Evolutionary conservation across 2,888 invertebrate species (phyloP).

Genomic region (Labia minor): DNA sequence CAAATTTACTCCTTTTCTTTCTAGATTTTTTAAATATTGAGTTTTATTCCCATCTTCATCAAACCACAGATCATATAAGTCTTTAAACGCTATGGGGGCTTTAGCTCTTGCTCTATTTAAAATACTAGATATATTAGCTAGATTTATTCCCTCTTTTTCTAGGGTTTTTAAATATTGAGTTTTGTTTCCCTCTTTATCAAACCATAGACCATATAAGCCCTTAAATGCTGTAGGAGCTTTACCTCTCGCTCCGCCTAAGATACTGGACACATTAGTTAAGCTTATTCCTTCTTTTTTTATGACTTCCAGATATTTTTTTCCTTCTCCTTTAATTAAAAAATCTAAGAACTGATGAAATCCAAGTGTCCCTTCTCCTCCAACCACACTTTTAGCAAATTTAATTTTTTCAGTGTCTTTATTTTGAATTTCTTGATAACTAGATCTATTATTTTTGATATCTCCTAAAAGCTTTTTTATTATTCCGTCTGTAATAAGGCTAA

Average conservation of each 20-base stretch:
- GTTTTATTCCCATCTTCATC: not conserved
- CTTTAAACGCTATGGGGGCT: constrained; percentile 27
- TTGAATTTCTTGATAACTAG: no score
- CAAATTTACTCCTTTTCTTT: not conserved
- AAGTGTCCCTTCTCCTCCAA: constrained; percentile 32
- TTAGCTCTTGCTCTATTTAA: constrained; percentile 28
- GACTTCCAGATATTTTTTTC: constrained; percentile 24
- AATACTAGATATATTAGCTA: constrained; percentile 28
- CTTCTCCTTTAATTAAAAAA: constrained; percentile 32
- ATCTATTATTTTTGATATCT: no score
- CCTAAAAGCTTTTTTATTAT: no score
- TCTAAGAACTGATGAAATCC: constrained; percentile 32
- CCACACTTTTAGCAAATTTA: constrained; percentile 32
- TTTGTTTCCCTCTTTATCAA: constrained; percentile 29
- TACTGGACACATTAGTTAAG: constrained; percentile 28
- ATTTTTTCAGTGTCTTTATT: constrained; percentile 31
- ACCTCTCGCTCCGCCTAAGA: constrained; percentile 29
- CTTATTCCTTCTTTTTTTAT: constrained; percentile 24
- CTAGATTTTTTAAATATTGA: not conserved
- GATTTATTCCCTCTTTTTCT: constrained; percentile 21
- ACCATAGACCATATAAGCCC: constrained; percentile 30
- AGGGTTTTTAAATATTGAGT: not conserved
- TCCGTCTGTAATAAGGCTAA: constrained; percentile 27
- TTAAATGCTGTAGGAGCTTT: constrained; percentile 30
- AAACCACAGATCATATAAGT: constrained; percentile 27